phyloP scores from a whole-genome alignment of 2,888 invertebrate species.

The Zaprionus obscuricornis region DNA sequence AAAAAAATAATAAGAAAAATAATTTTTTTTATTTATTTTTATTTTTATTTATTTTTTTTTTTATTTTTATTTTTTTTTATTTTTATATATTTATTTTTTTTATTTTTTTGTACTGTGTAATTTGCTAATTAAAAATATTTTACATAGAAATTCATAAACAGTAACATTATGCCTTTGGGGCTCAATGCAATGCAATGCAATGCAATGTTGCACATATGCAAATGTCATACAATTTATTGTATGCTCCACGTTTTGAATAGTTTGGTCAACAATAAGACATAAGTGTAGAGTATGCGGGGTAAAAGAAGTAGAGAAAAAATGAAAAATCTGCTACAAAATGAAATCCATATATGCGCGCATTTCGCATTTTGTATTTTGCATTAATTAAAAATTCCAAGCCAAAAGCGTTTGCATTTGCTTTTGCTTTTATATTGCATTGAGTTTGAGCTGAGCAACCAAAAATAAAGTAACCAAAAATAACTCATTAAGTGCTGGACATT shows the following conservation, averaged over 20 bases:
- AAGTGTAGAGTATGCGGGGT: conserved; percentile 21
- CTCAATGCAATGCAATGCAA: conserved; percentile 4
- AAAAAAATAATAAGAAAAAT: too few species aligned
- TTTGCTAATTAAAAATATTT: conserved; percentile 50
- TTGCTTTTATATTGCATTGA: too few species aligned
- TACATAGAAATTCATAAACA: not conserved
- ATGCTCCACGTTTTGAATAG: conserved; percentile 35
- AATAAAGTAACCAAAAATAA: conserved; percentile 67
- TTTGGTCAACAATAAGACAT: conserved; percentile 31
- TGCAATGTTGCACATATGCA: conserved; percentile 35
- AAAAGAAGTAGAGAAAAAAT: conserved; percentile 36
- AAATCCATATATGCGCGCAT: conserved; percentile 43
- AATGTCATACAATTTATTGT: conserved; percentile 65
- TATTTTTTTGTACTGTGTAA: too few species aligned
- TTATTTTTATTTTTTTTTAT: too few species aligned
- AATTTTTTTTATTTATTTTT: too few species aligned
- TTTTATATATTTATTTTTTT: too few species aligned
- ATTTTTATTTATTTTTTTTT: too few species aligned
- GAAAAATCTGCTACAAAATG: conserved; percentile 43
- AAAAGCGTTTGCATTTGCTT: conserved; percentile 53
- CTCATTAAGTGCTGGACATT: conserved; percentile 81
- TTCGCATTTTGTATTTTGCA: too few species aligned
- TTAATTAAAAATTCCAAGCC: conserved; percentile 80
- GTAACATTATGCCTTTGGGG: conserved; percentile 33
- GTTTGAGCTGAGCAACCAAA: too few species aligned